Percentiles rank a stretch among this genome's conserved stretches.
Evolutionary conservation across 2,113 vertebrate genomes (phyloP).

Genomic region (Bolborhynchus lineola): DNA sequence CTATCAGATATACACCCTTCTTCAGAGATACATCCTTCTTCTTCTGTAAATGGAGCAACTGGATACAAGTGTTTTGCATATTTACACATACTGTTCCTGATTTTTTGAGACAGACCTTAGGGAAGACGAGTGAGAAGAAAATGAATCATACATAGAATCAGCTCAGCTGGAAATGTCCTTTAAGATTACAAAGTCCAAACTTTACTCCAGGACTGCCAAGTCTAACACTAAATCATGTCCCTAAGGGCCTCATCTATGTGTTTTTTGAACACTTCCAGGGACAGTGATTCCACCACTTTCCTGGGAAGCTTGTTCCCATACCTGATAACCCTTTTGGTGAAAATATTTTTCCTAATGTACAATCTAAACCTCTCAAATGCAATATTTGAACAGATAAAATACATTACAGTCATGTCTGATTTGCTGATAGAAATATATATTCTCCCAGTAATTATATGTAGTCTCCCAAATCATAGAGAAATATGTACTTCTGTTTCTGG

Average conservation of each 20-base stretch:
- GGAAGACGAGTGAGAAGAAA: neutral
- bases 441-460: neutral
- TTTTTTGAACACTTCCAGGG: neutral
- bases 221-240: neutral
- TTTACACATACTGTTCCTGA: neutral
- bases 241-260: neutral
- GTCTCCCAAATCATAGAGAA: neutral
- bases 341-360: neutral
- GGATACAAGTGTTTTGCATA: fast-evolving
- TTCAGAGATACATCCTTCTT: neutral
- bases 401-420: neutral
- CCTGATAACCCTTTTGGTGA: neutral
- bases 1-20: neutral
- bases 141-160: neutral
- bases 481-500: neutral
- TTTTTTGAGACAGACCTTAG: neutral
- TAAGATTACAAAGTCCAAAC: neutral
- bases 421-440: neutral
- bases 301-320: neutral
- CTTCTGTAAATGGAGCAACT: neutral
- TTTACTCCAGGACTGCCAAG: neutral
- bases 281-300: neutral
- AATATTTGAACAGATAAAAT: neutral
- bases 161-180: neutral
- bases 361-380: neutral